Evolutionary conservation across 2,888 invertebrate genomes (phyloP).

Genomic region (Protonemura montana): DNA sequence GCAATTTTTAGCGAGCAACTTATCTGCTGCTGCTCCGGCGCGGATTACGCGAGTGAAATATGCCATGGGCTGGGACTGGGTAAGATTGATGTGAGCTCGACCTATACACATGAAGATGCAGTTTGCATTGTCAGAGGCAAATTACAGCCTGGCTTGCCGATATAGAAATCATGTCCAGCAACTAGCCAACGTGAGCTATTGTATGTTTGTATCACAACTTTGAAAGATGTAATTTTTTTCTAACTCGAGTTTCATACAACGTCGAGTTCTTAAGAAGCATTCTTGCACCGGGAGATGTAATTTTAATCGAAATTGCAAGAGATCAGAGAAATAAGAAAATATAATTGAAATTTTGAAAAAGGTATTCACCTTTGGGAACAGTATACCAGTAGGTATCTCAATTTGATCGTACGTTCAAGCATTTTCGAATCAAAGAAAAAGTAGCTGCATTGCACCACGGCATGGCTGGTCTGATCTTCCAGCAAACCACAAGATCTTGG

Average conservation of each 20-base stretch:
- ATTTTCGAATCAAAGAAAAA: not conserved
- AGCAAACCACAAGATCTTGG: not conserved
- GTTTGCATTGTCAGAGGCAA: not conserved
- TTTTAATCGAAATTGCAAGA: constrained; percentile 7
- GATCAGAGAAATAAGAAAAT: constrained; percentile 12
- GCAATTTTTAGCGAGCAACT: not conserved
- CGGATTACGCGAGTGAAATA: not conserved
- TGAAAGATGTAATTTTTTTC: not conserved
- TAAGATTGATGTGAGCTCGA: not conserved
- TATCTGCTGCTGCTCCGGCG: not conserved
- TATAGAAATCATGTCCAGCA: not conserved
- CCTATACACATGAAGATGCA: not conserved
- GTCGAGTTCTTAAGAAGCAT: not conserved
- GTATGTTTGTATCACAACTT: not conserved
- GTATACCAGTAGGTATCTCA: not conserved
- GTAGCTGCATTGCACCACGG: not conserved
- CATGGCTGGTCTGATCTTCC: not conserved
- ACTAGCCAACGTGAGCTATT: not conserved
- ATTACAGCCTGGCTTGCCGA: not conserved
- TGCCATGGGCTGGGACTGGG: not conserved
- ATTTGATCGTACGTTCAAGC: constrained; percentile 5
- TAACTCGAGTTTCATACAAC: not conserved
- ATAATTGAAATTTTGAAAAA: constrained; percentile 12
- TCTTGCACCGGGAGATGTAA: not conserved
- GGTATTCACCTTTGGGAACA: constrained; percentile 2